Conservation (phyloP, 2,888 invertebrate genomes). For the Lasioglossum figueresi region DNA sequence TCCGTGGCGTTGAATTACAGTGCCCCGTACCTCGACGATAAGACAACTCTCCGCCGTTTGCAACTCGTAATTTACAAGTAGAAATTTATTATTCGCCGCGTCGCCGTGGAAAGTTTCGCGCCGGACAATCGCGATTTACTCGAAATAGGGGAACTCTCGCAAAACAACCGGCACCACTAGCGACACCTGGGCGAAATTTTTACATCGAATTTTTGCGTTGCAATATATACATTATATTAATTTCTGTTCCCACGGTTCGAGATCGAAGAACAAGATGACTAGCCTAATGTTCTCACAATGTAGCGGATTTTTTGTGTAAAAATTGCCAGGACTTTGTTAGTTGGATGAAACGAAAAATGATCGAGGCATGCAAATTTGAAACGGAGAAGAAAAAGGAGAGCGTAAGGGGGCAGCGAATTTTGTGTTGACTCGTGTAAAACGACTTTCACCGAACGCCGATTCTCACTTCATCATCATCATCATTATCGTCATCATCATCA, state of each 20-base stretch:
- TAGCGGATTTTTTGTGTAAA: neutral
- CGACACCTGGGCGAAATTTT: neutral
- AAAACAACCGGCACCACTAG: no score
- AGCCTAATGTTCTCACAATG: neutral
- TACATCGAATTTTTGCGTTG: no score
- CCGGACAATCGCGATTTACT: neutral
- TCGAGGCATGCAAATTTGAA: neutral
- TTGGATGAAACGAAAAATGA: neutral
- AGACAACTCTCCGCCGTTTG: neutral
- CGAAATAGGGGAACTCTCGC: no score
- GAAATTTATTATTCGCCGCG: constrained; percentile 1
- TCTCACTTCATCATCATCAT: constrained; percentile 20
- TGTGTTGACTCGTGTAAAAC: neutral
- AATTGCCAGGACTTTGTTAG: neutral
- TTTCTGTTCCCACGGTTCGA: neutral
- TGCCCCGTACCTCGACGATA: neutral
- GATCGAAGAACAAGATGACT: neutral
- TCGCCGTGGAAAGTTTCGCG: constrained; percentile 3
- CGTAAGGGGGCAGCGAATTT: neutral
- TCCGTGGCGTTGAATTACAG: constrained; percentile 20
- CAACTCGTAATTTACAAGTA: constrained; percentile 27
- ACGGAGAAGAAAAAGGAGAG: neutral
- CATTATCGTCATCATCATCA: neutral
- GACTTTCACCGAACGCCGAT: constrained; percentile 1
- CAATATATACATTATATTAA: neutral